Conservation (phyloP, 2,888 invertebrate genomes). For the Euclidia mi region DNA sequence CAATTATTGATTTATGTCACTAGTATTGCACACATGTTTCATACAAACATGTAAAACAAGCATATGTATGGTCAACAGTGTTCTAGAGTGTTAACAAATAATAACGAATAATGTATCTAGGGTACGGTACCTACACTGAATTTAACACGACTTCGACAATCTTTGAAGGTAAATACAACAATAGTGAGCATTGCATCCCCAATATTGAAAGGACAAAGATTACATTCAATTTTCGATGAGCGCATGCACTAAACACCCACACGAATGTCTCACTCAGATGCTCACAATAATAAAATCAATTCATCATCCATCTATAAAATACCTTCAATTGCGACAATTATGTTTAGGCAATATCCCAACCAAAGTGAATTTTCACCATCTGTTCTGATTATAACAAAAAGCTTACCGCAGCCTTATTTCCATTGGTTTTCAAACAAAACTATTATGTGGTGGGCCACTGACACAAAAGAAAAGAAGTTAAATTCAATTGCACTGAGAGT, state of each 20-base stretch:
- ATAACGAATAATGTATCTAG: too few species aligned
- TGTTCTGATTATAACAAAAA: conserved; percentile 18
- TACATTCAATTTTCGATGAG: not conserved
- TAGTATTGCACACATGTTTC: too few species aligned
- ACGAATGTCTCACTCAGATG: not conserved
- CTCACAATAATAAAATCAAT: not conserved
- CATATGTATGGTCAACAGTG: too few species aligned
- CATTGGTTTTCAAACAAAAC: conserved; percentile 14
- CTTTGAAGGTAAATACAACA: too few species aligned
- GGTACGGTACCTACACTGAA: too few species aligned
- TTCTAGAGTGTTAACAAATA: too few species aligned
- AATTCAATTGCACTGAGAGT: not conserved
- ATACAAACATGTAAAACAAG: too few species aligned
- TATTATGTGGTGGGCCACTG: not conserved
- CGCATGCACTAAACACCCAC: not conserved
- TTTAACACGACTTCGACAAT: too few species aligned
- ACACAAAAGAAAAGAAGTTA: not conserved
- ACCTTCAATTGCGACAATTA: not conserved
- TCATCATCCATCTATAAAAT: too few species aligned
- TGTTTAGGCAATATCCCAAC: not conserved
- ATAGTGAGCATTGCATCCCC: not conserved
- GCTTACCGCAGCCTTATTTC: conserved; percentile 32
- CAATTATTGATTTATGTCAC: not conserved
- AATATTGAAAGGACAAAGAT: not conserved
- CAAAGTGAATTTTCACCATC: conserved; percentile 26